phyloP scores from a whole-genome alignment of 2,888 invertebrate species.

The Dynastes grantii region DNA sequence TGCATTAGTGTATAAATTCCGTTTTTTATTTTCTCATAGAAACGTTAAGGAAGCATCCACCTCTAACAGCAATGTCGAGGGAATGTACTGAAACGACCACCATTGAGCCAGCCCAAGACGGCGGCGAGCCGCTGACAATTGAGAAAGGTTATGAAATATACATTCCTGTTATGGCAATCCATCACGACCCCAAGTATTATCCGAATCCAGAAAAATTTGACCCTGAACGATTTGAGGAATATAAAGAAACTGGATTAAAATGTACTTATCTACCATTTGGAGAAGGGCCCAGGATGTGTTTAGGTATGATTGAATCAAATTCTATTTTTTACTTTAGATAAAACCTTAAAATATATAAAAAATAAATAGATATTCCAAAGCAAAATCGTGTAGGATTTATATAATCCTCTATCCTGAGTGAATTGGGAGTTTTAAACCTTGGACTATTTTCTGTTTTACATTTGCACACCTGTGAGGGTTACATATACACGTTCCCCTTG shows the following conservation, averaged over 20 bases:
- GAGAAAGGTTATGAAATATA: constrained; percentile 62
- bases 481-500: too few species aligned
- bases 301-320: constrained; percentile 54
- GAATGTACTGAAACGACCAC: constrained; percentile 58
- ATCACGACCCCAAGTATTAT: constrained; percentile 66
- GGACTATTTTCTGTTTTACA: too few species aligned
- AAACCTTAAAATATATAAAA: too few species aligned
- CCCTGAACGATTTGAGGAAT: constrained; percentile 67
- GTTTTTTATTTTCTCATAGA: constrained; percentile 61
- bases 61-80: constrained; percentile 53
- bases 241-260: constrained; percentile 58
- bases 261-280: constrained; percentile 62
- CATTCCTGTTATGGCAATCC: constrained; percentile 64
- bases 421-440: too few species aligned
- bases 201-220: constrained; percentile 67
- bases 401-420: too few species aligned
- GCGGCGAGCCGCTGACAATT: constrained; percentile 57
- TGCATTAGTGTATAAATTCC: background rate
- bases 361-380: too few species aligned
- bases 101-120: constrained; percentile 49
- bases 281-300: constrained; percentile 63
- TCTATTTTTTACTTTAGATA: constrained; percentile 19
- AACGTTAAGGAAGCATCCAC: constrained; percentile 55
- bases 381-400: too few species aligned
- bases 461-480: too few species aligned